phyloP scores from a whole-genome alignment of 2,797 vertebrate genomes.

The Nyctalus aviator region DNA sequence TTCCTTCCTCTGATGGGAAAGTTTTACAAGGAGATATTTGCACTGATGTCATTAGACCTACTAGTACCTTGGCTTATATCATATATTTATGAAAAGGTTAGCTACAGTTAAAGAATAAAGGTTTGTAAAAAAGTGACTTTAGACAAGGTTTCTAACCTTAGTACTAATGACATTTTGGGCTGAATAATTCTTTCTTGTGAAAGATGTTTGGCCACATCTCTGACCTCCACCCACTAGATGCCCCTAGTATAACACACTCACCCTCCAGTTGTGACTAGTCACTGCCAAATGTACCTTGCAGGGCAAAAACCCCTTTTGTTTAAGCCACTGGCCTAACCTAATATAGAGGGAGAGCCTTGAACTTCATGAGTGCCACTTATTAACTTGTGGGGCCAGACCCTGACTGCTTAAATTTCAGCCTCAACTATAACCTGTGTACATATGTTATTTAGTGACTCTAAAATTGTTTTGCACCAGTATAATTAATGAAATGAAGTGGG shows the following conservation, averaged over 20 bases:
- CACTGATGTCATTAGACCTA: not conserved
- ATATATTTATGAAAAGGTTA: constrained; percentile 6
- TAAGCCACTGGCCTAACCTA: constrained; percentile 7
- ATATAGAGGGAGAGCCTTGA: not conserved
- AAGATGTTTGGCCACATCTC: not conserved
- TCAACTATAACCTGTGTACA: not conserved
- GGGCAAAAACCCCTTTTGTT: not conserved
- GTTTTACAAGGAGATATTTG: constrained; percentile 19
- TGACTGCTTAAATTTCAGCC: constrained; percentile 18
- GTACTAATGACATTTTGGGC: not conserved
- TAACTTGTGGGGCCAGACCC: not conserved
- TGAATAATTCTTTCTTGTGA: not conserved
- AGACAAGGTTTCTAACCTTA: not conserved
- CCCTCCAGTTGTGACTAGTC: not conserved
- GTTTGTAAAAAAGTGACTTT: not conserved
- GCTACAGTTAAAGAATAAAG: not conserved
- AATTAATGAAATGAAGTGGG: not conserved
- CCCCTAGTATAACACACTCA: not conserved
- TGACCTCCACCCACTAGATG: not conserved
- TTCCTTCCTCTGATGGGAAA: not conserved
- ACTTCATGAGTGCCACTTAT: not conserved
- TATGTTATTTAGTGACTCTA: not conserved
- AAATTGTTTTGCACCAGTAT: not conserved
- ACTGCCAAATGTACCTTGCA: constrained; percentile 23
- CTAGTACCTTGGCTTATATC: not conserved